These are phyloP conservation scores for Oenanthe melanoleuca DNA, from an alignment of 2,113 vertebrate genomes.

Conservation along the genomic window DNA sequence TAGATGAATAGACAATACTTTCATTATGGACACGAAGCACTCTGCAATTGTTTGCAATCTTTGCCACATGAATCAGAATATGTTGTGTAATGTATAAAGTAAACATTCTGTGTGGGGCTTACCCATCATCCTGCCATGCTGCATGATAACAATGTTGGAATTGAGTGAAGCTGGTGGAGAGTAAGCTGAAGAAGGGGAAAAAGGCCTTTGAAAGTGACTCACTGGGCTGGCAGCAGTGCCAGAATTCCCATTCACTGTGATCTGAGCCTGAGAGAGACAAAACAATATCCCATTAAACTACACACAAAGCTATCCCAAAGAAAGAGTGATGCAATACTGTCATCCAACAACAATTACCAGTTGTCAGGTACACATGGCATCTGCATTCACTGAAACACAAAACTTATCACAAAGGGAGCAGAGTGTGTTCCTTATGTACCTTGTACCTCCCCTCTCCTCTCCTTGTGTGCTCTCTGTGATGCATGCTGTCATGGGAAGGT, in stretches of 20 bases:
- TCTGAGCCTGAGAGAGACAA: slow-evolving; percentile 83
- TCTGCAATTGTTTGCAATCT: not conserved
- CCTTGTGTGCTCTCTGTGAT: not conserved
- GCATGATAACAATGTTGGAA: slow-evolving; percentile 80
- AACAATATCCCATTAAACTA: slow-evolving; percentile 57
- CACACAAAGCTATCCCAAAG: not conserved
- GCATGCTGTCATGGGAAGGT: not conserved
- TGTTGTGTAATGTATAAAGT: not conserved
- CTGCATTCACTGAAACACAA: slow-evolving; percentile 48
- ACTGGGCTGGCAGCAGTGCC: slow-evolving; percentile 79
- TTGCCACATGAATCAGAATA: not conserved
- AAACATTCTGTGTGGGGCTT: slow-evolving; percentile 62
- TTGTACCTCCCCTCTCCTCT: not conserved
- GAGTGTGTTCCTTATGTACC: not conserved
- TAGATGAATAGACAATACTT: not conserved
- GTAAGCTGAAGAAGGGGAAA: slow-evolving; percentile 87
- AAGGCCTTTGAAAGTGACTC: slow-evolving; percentile 86
- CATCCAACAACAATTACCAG: not conserved
- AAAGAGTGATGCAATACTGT: not conserved
- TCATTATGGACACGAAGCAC: not conserved
- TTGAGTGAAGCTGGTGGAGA: slow-evolving; percentile 84
- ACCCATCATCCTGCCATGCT: slow-evolving; percentile 88
- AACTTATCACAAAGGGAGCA: not conserved
- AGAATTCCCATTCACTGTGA: slow-evolving; percentile 90
- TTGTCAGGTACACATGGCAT: slow-evolving; percentile 15